Conservation (phyloP, 2,113 vertebrate species). For the Mustelus asterias region DNA sequence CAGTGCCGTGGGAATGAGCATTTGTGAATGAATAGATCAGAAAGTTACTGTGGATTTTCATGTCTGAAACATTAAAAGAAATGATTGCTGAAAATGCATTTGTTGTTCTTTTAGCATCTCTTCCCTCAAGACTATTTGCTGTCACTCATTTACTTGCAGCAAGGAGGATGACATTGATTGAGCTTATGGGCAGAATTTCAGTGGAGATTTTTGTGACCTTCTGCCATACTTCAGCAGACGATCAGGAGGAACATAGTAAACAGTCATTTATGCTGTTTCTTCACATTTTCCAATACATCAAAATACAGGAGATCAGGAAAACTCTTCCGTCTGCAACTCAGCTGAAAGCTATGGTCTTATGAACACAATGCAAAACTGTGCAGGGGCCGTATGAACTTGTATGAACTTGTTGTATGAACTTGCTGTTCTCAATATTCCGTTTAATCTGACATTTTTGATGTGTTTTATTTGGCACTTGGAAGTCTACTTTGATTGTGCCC, state of each 20-base stretch:
- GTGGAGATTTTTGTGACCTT: background rate
- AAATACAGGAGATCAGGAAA: background rate
- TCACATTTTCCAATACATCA: background rate
- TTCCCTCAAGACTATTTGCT: background rate
- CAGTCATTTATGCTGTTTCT: background rate
- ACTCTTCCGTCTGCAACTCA: background rate
- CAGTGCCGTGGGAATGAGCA: background rate
- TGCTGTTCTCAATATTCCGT: background rate
- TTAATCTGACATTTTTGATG: background rate
- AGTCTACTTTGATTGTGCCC: background rate
- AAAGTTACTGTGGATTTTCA: background rate
- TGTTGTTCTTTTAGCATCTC: background rate
- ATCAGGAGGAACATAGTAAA: background rate
- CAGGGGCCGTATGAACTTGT: no score
- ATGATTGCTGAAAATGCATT: background rate
- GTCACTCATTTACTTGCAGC: background rate
- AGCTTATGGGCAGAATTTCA: background rate
- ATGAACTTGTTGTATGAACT: no score
- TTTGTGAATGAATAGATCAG: background rate
- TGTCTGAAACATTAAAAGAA: background rate
- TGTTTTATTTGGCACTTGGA: background rate
- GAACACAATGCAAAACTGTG: background rate
- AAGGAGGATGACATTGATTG: background rate
- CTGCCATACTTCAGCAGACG: background rate
- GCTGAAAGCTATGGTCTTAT: background rate